Percentiles rank a stretch among this genome's conserved stretches.
These are phyloP conservation scores for Drosophila putrida DNA, from an alignment of 2,888 invertebrate species.

Conservation along the genomic window DNA sequence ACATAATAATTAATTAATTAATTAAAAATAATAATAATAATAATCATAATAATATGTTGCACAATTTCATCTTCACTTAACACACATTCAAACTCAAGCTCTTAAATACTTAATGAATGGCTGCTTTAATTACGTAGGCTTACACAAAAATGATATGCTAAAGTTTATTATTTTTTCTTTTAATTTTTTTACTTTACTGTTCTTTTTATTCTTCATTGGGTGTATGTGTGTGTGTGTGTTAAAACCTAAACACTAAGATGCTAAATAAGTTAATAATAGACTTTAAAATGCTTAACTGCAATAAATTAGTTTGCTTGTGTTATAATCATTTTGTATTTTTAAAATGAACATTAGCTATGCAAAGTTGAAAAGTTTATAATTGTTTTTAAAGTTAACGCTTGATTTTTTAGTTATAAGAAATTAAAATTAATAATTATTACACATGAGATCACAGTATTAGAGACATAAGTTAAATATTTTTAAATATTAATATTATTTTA, in stretches of 20 bases:
- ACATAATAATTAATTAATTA: conserved; percentile 33
- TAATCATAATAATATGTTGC: conserved; percentile 45
- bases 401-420: conserved; percentile 69
- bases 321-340: conserved; percentile 47
- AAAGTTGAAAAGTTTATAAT: conserved; percentile 58
- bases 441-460: conserved; percentile 86
- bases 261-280: conserved; percentile 67
- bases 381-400: conserved; percentile 69
- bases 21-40: conserved; percentile 6
- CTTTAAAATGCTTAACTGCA: conserved; percentile 71
- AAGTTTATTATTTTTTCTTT: conserved; percentile 37
- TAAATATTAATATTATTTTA: conserved; percentile 48
- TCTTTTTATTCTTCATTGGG: conserved; percentile 22
- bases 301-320: conserved; percentile 77
- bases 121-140: conserved; percentile 52
- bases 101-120: conserved; percentile 55
- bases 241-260: conserved; percentile 61
- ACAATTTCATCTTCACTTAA: conserved; percentile 40
- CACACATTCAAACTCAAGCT: conserved; percentile 49
- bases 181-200: conserved; percentile 23
- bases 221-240: conserved; percentile 39
- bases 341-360: conserved; percentile 76
- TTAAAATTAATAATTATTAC: conserved; percentile 84
- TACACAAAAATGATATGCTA: conserved; percentile 75
- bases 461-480: conserved; percentile 84